These are phyloP conservation scores for Anorthoa munda DNA, from an alignment of 2,888 invertebrate species.

Conservation along the genomic window DNA sequence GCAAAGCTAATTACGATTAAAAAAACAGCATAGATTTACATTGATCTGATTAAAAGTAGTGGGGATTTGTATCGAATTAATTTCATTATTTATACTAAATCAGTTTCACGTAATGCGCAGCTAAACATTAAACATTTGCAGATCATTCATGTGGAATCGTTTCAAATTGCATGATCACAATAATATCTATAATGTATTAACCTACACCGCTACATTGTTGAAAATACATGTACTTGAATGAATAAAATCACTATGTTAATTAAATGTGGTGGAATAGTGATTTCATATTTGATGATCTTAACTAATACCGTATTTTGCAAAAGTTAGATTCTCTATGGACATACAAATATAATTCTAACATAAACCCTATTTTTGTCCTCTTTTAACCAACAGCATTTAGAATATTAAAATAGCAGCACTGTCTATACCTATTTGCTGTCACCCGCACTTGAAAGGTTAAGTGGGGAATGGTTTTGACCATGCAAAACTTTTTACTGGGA, in stretches of 20 bases:
- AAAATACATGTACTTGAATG: slow-evolving; percentile 21
- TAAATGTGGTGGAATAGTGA: slow-evolving; percentile 7
- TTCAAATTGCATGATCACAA: slow-evolving; percentile 31
- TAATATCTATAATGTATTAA: slow-evolving; percentile 36
- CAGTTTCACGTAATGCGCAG: not conserved
- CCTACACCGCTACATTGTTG: not conserved
- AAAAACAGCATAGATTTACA: not conserved
- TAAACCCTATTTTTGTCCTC: not conserved
- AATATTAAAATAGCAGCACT: not conserved
- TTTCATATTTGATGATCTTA: not conserved
- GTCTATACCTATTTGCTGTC: too few relatives aligned
- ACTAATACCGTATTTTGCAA: not conserved
- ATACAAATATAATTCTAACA: not conserved
- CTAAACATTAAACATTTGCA: not conserved
- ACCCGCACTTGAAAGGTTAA: too few relatives aligned
- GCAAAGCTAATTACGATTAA: not conserved
- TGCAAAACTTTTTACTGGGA: too few relatives aligned
- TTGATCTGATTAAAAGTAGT: too few relatives aligned
- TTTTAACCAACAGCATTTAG: not conserved
- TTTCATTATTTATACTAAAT: slow-evolving; percentile 11
- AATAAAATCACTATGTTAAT: slow-evolving; percentile 1
- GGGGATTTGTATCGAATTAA: not conserved
- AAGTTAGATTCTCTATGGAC: not conserved
- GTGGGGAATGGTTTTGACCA: too few relatives aligned
- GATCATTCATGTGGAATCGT: slow-evolving; percentile 19